phyloP scores from a whole-genome alignment of 2,113 vertebrate species.

The Nyctereutes procyonoides region DNA sequence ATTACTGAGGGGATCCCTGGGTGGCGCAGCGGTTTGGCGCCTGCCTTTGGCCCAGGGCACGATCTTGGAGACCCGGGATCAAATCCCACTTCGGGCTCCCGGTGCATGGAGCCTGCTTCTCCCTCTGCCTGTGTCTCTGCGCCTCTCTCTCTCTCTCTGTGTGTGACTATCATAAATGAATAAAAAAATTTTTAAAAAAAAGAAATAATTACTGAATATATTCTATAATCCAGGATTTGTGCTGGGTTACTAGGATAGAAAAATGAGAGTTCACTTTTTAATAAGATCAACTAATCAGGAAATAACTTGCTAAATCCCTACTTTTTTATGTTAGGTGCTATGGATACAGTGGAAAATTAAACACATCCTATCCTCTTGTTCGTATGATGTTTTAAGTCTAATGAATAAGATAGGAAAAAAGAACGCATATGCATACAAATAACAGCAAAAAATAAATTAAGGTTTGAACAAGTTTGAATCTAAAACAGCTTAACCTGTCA shows the following conservation, averaged over 20 bases:
- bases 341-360: constrained; percentile 13
- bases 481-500: neutral
- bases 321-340: neutral
- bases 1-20: no score
- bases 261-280: neutral
- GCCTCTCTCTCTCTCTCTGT: no score
- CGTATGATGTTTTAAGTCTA: neutral
- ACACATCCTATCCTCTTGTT: neutral
- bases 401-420: neutral
- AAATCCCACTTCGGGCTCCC: no score
- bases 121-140: no score
- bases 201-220: constrained; percentile 13
- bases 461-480: neutral
- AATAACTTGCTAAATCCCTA: neutral
- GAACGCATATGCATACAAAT: neutral
- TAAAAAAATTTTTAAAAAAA: no score
- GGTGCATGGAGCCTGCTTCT: no score
- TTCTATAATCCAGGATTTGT: neutral
- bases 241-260: neutral
- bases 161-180: no score
- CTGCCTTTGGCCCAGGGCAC: no score
- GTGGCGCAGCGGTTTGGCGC: no score
- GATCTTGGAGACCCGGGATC: no score
- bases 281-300: constrained; percentile 32
- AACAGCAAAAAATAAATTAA: constrained; percentile 14